Evolutionary conservation across 92 coral and sea anemone species (phyloP).

Genomic region (Paramuricea clavata): DNA sequence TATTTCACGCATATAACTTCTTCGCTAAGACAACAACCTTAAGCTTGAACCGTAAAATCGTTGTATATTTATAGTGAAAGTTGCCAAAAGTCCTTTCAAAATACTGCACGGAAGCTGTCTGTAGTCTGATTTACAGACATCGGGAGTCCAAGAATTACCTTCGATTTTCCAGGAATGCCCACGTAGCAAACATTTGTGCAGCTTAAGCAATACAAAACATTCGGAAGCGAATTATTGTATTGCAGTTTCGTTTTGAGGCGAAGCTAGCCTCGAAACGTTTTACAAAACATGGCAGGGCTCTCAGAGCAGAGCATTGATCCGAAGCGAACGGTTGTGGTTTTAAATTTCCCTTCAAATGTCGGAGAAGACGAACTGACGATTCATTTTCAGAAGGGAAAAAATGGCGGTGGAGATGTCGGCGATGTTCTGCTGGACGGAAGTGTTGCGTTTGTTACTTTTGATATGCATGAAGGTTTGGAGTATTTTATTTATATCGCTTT

Average conservation of each 20-base stretch:
- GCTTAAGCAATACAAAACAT: neutral
- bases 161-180: neutral
- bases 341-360: neutral
- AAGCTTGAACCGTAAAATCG: no score
- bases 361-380: slow-evolving; percentile 8
- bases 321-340: slow-evolving; percentile 3
- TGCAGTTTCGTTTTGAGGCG: neutral
- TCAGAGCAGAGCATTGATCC: neutral
- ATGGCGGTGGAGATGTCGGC: slow-evolving; percentile 41
- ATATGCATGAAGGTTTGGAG: neutral
- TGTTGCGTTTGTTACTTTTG: slow-evolving; percentile 1
- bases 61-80: no score
- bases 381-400: slow-evolving; percentile 15
- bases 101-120: neutral
- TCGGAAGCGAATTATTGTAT: neutral
- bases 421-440: slow-evolving; percentile 29
- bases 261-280: neutral
- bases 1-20: no score
- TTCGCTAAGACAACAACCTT: no score
- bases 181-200: no score
- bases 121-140: no score
- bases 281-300: neutral
- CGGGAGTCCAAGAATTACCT: neutral
- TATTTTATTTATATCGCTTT: neutral
- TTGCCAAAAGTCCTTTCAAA: no score